These are phyloP conservation scores for Orthosia gothica DNA, from an alignment of 2,888 invertebrate species.

Conservation along the genomic window DNA sequence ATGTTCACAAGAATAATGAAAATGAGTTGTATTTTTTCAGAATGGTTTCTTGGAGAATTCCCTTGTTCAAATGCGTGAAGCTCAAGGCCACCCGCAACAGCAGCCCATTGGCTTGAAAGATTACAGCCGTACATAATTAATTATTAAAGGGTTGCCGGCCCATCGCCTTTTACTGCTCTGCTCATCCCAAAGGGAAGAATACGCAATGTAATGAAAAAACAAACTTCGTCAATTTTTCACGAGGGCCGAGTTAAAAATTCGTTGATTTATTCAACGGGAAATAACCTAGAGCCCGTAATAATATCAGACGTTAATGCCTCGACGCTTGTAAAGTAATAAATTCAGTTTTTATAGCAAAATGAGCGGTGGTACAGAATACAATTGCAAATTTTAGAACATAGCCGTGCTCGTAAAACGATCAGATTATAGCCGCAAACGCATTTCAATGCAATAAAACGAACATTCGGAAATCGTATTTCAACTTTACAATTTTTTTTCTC, in stretches of 20 bases:
- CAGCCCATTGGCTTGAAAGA: constrained; percentile 58
- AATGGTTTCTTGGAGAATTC: not conserved
- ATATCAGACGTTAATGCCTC: constrained; percentile 70
- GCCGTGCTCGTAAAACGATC: constrained; percentile 82
- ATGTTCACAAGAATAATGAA: not conserved
- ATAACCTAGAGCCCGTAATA: constrained; percentile 68
- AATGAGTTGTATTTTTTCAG: not conserved
- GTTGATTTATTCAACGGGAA: constrained; percentile 70
- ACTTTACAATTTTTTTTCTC: constrained; percentile 79
- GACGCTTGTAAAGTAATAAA: constrained; percentile 73
- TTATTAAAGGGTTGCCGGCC: constrained; percentile 61
- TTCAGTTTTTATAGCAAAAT: constrained; percentile 71
- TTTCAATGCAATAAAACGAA: constrained; percentile 83
- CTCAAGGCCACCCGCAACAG: constrained; percentile 16
- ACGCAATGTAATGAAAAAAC: constrained; percentile 66
- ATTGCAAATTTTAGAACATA: constrained; percentile 80
- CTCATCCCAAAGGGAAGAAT: constrained; percentile 66
- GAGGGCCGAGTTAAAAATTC: constrained; percentile 66
- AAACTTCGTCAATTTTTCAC: constrained; percentile 68
- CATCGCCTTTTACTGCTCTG: constrained; percentile 64
- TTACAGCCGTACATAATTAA: constrained; percentile 66
- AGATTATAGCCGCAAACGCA: constrained; percentile 84
- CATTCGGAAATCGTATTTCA: constrained; percentile 83
- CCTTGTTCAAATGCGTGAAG: constrained; percentile 13
- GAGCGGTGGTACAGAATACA: constrained; percentile 75